Evolutionary conservation across 2,113 vertebrate species (phyloP).

Genomic region (Ochotona princeps): DNA sequence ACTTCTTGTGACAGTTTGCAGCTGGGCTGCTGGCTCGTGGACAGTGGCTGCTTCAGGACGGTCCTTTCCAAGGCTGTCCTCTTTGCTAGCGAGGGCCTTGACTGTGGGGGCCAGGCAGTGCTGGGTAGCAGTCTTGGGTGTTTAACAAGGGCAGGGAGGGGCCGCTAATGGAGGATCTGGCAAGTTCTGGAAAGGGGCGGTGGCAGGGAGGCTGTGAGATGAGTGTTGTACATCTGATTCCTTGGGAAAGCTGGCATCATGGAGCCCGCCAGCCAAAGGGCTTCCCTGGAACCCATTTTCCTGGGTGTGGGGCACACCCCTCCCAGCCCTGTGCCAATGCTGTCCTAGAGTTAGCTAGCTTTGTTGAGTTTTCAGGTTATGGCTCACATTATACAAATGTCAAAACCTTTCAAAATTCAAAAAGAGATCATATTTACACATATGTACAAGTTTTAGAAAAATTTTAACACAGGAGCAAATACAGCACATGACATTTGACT

Average conservation of each 20-base stretch:
- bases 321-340: neutral
- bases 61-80: neutral
- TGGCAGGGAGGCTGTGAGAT: neutral
- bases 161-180: neutral
- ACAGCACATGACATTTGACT: neutral
- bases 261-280: neutral
- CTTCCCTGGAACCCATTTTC: neutral
- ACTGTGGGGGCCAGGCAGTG: neutral
- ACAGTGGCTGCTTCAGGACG: neutral
- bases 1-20: slow-evolving; percentile 59
- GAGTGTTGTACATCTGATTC: neutral
- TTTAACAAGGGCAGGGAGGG: neutral
- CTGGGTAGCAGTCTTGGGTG: neutral
- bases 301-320: neutral
- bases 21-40: slow-evolving; percentile 49
- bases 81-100: neutral
- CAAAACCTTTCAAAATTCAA: neutral
- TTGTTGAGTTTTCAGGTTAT: neutral
- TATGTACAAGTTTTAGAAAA: neutral
- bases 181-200: neutral
- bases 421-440: neutral
- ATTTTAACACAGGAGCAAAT: slow-evolving; percentile 4
- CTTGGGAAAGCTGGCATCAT: neutral
- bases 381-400: neutral
- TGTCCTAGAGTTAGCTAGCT: neutral